Base-by-base conservation (phyloP, 2,888 invertebrate species). In the Oligia strigilis region DNA sequence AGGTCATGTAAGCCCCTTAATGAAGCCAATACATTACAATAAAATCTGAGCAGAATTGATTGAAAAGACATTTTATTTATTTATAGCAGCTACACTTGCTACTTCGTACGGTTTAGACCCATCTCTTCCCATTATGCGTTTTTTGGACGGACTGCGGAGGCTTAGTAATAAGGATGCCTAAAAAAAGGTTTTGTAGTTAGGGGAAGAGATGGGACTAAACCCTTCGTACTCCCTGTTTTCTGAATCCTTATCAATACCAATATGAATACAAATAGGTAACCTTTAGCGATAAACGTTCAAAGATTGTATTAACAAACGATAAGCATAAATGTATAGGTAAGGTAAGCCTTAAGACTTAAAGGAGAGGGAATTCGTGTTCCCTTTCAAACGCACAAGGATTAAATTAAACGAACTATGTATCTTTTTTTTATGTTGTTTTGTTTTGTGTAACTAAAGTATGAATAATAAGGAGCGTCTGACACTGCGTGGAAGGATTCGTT, bases 331-430 rank as follows among this genome's bases (percentile, higher is more conserved):
- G 14, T 78, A 58, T 36, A 62, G 55, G n/a, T 64, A 55, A 14
- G 36, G 40, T 67, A 83, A 81, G 67, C 67, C 49, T 14, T 64
- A 52, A 40, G 17, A 69, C 13, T 29, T n/a, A 43, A 82, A 64
- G 72, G 49, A 65, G 40, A 49, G 19, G 55, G 55, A 72, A 72
- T 23, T 70, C 58, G 55, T 49, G 70, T 66, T 79, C 62, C 73
- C 58, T 78, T 78, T 73, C 64, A 73, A 65, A 82, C 9, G 52
- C 60, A 60, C 58, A 70, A 49, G 71, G 55, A 40, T 76, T 67
- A 62, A 70, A 81, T 75, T 76, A 60, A 72, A 81, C 66, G 40
- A 62, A 69, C 60, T 49, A 11, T 49, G 49, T 64, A 77, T 1
- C 1, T n/a, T n/a, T n/a, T n/a, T n/a, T n/a, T n/a, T 29, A 29